These are phyloP conservation scores for Aphelenchoides avenae DNA, from an alignment of 1,140 invertebrate genomes.

Conservation along the genomic window DNA sequence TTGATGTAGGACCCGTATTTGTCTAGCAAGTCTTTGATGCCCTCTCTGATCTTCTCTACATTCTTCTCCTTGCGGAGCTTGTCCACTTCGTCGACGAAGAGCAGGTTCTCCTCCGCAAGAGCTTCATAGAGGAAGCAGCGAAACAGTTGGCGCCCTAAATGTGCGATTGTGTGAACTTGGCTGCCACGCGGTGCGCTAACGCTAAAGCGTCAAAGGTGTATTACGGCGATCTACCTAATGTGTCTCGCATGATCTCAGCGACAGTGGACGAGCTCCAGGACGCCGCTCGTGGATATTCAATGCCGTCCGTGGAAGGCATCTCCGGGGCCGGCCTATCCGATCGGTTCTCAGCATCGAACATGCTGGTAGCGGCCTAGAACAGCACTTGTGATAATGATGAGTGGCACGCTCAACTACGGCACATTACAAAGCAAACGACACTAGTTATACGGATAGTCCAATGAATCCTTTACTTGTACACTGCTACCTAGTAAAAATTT, in stretches of 20 bases:
- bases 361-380: conserved; percentile 17
- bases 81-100: conserved; percentile 54
- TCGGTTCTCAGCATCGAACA: conserved; percentile 31
- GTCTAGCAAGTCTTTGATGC: conserved; percentile 46
- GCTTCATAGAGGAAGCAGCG: conserved; percentile 54
- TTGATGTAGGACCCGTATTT: conserved; percentile 48
- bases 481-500: too few relatives aligned
- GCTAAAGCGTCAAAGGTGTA: not conserved
- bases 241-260: conserved; percentile 49
- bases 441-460: too few relatives aligned
- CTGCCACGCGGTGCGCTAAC: too few relatives aligned
- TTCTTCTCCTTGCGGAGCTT: conserved; percentile 54
- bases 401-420: too few relatives aligned
- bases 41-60: conserved; percentile 34
- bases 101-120: conserved; percentile 55
- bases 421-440: too few relatives aligned
- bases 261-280: conserved; percentile 50
- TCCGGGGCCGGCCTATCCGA: conserved; percentile 39
- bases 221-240: conserved; percentile 39
- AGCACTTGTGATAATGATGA: too few relatives aligned
- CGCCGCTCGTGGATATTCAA: conserved; percentile 56
- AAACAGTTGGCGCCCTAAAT: conserved; percentile 46
- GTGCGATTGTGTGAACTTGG: conserved; percentile 2
- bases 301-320: conserved; percentile 49
- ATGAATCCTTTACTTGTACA: too few relatives aligned